Base-by-base conservation (phyloP, 2,797 vertebrate species). In the Myotis vivesi region DNA sequence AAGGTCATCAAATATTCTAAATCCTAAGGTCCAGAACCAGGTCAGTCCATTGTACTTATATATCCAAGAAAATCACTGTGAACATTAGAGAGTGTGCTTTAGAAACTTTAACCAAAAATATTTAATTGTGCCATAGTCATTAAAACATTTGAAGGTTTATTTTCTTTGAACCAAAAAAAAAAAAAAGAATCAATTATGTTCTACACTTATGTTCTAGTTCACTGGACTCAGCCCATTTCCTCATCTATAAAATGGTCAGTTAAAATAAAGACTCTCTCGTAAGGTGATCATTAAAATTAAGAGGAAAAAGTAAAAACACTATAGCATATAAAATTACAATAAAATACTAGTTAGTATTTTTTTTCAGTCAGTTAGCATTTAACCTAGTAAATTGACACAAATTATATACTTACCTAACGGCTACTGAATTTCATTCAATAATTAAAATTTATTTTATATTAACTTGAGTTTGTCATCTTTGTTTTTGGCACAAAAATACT, bases 31-130 rank as follows among this genome's bases (percentile, higher is more conserved):
- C 33, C 41, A 94, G 30, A 79, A 33, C 28, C 64, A 49, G 13
- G 28, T 89, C 44, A 81, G 7, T 85, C n/a, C 30, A 77, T 81
- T 81, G 4, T 22, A 89, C 91, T 81, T 83, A 36, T 59, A 44
- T 41, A 22, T 22, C 46, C 17, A 93, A 92, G 64, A 3, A 85
- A 93, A 76, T 72, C 33, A 55, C 11, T 44, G 5, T 73, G 15
- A 80, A 28, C 2, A 87, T 33, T 90, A 41, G 85, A 84, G 33
- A 82, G 2, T 55, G 7, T 89, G 1, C 22, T 87, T 95, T 77
- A 41, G 68, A 91, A 90, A 89, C 4, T 17, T 89, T 44, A 90
- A 76, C 30, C 55, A 77, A 95, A 94, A 96, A 30, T 85, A 93
- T 46, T 86, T 77, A 33, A 84, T 59, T 88, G 36, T n/a, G 22